Conservation (phyloP, 2,888 invertebrate genomes). For the Chymomyza amoena region DNA sequence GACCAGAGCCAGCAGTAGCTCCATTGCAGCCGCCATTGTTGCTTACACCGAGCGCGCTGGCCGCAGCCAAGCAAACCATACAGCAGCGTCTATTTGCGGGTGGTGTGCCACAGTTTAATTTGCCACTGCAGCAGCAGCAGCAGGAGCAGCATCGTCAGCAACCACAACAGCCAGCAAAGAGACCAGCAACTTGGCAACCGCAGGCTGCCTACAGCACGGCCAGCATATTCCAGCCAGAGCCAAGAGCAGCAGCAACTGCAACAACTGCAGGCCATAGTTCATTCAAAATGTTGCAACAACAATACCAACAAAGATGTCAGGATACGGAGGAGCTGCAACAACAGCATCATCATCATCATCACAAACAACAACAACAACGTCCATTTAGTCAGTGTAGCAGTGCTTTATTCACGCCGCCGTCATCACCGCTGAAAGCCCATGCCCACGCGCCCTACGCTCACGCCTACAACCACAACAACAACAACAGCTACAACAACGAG, state of each 20-base stretch:
- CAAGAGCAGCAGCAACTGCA: not conserved
- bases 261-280: constrained; percentile 29
- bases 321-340: constrained; percentile 29
- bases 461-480: constrained; percentile 33
- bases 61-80: constrained; percentile 72
- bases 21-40: constrained; percentile 41
- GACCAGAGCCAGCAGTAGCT: constrained; percentile 35
- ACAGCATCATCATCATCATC: constrained; percentile 18
- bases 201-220: constrained; percentile 53
- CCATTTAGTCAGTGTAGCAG: constrained; percentile 23
- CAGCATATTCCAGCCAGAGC: constrained; percentile 57
- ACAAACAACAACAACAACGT: constrained; percentile 12
- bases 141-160: constrained; percentile 22
- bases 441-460: constrained; percentile 28
- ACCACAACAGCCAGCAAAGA: constrained; percentile 22
- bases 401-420: constrained; percentile 53
- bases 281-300: constrained; percentile 58
- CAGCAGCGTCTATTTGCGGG: constrained; percentile 64
- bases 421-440: constrained; percentile 53
- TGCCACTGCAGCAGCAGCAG: constrained; percentile 35
- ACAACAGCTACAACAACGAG: constrained; percentile 18
- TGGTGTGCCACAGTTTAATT: constrained; percentile 26
- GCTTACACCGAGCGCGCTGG: constrained; percentile 73
- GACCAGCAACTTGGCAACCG: constrained; percentile 54
- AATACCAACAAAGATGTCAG: constrained; percentile 57